Percentiles rank a stretch among this genome's conserved stretches.
Conservation (phyloP, 2,888 invertebrate genomes). For the Mesorhabditis sp. region DNA sequence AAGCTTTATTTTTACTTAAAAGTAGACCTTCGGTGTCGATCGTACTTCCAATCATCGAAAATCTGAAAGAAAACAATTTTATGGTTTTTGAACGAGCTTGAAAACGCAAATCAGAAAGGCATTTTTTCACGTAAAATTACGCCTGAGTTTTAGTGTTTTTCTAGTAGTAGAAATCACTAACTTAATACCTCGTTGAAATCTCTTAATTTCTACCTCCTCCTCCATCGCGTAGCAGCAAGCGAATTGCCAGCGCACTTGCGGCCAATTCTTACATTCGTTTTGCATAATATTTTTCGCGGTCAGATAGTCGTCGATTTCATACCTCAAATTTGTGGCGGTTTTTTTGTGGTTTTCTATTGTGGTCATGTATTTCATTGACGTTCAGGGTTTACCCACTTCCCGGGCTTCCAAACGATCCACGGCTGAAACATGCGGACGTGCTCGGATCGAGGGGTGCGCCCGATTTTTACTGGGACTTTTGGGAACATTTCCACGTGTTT, state of each 20-base stretch:
- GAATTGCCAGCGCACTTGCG: conserved; percentile 33
- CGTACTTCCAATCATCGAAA: conserved; percentile 31
- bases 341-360: not conserved
- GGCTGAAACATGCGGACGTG: conserved; percentile 37
- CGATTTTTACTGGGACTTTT: conserved; percentile 18
- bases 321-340: conserved; percentile 9
- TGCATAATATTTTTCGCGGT: conserved; percentile 29
- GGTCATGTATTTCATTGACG: not conserved
- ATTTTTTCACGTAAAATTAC: too few relatives aligned
- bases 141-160: too few relatives aligned
- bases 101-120: too few relatives aligned
- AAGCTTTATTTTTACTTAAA: conserved; percentile 22
- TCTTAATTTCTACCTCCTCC: conserved; percentile 9
- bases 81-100: too few relatives aligned
- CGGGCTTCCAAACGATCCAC: conserved; percentile 26
- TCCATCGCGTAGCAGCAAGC: conserved; percentile 37
- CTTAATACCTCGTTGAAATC: not conserved
- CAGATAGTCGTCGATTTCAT: conserved; percentile 30
- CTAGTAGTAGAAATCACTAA: too few relatives aligned
- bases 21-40: conserved; percentile 29
- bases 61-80: conserved; percentile 7
- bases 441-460: conserved; percentile 26
- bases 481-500: conserved; percentile 42
- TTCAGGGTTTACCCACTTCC: conserved; percentile 15
- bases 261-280: conserved; percentile 35